Conservation (phyloP, 2,113 vertebrate genomes). For the Riparia riparia region DNA sequence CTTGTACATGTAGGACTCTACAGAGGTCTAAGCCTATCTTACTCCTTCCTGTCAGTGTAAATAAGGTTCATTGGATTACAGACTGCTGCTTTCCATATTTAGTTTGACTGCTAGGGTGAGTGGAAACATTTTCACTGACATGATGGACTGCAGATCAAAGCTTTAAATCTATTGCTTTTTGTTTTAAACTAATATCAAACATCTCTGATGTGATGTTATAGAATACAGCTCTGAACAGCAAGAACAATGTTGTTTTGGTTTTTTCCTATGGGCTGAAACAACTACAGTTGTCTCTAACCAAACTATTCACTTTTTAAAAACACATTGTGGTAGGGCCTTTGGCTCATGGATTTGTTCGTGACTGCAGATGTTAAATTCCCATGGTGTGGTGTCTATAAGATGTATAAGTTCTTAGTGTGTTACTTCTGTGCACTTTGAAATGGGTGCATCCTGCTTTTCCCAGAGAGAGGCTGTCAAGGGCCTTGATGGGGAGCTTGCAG, state of each 20-base stretch:
- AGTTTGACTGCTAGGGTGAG: neutral
- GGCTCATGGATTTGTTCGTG: neutral
- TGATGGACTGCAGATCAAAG: neutral
- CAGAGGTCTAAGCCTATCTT: neutral
- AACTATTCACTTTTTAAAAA: neutral
- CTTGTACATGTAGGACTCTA: neutral
- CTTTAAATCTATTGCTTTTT: neutral
- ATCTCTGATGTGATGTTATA: neutral
- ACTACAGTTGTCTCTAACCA: neutral
- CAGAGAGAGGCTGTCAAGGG: neutral
- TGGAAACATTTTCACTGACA: neutral
- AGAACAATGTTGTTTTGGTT: neutral
- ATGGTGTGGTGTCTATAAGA: neutral
- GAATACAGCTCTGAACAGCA: neutral
- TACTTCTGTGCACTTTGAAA: neutral
- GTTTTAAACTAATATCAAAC: neutral
- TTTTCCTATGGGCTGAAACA: neutral
- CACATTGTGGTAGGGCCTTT: neutral
- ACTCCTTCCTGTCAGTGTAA: neutral
- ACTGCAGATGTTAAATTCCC: neutral
- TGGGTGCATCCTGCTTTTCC: neutral
- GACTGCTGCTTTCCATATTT: neutral
- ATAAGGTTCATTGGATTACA: neutral
- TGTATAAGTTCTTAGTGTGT: neutral
- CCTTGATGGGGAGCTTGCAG: neutral